Conservation (phyloP, 2,113 vertebrate genomes). For the Trichechus manatus region DNA sequence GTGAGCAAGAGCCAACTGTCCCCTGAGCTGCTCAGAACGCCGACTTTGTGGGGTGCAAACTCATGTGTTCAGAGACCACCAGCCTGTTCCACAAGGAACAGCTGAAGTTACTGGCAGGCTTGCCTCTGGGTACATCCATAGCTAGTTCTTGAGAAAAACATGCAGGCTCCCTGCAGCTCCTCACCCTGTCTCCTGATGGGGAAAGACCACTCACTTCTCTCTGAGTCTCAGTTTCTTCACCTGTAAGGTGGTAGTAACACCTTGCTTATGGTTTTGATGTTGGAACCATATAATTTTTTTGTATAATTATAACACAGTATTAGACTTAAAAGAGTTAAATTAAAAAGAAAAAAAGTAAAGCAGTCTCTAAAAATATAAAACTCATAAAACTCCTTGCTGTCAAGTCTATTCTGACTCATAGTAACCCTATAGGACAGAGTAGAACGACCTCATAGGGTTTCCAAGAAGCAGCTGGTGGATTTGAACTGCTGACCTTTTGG, state of each 20-base stretch:
- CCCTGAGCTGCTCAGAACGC: neutral
- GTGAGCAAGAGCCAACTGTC: neutral
- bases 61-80: neutral
- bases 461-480: too few species aligned
- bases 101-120: neutral
- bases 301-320: slow-evolving; percentile 41
- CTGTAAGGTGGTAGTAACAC: neutral
- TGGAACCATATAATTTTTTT: neutral
- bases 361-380: neutral
- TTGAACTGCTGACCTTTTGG: too few species aligned
- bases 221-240: neutral
- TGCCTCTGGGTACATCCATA: neutral
- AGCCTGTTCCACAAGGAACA: neutral
- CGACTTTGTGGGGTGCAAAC: neutral
- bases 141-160: neutral
- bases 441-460: too few species aligned
- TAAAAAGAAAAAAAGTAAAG: slow-evolving; percentile 1
- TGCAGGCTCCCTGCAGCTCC: neutral
- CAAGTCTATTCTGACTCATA: too few species aligned
- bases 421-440: too few species aligned
- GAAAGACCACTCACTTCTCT: neutral
- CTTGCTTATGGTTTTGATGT: neutral
- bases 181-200: neutral
- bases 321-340: neutral
- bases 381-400: too few species aligned